Percentiles rank a stretch among this genome's conserved stretches.
Conservation (phyloP, 2,888 invertebrate species). For the Mayetiola destructor region DNA sequence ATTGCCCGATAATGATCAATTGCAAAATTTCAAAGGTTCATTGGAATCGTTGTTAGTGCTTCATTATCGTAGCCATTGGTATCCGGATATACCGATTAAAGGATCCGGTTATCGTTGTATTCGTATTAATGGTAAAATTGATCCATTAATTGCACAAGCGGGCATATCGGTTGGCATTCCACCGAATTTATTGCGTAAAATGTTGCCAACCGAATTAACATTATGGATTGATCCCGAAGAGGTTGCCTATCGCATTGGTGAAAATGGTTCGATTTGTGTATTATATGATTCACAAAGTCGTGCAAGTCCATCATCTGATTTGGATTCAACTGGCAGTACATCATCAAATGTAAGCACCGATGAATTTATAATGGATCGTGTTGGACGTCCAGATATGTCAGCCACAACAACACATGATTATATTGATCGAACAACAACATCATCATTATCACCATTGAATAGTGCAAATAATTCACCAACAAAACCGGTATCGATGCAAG, state of each 20-base stretch:
- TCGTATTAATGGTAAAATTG: conserved; percentile 55
- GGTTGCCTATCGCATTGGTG: conserved; percentile 51
- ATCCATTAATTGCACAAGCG: conserved; percentile 49
- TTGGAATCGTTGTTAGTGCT: conserved; percentile 34
- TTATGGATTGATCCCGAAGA: conserved; percentile 65
- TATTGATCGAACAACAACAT: conserved; percentile 6
- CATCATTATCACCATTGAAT: conserved; percentile 6
- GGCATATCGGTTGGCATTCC: conserved; percentile 47
- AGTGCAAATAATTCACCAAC: conserved; percentile 4
- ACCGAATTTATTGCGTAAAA: conserved; percentile 39
- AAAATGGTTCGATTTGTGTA: conserved; percentile 47
- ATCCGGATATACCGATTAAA: conserved; percentile 51
- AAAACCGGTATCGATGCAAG: conserved; percentile 10
- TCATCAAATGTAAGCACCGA: conserved; percentile 13
- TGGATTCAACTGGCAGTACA: conserved; percentile 16
- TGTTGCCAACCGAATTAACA: conserved; percentile 53
- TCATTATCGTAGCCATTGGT: conserved; percentile 55
- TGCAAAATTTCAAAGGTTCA: conserved; percentile 36
- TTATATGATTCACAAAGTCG: conserved; percentile 33
- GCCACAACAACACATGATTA: no score
- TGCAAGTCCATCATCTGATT: conserved; percentile 17
- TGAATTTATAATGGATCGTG: conserved; percentile 16
- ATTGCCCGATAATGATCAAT: conserved; percentile 24
- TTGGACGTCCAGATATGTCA: conserved; percentile 15
- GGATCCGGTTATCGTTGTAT: conserved; percentile 59